These are phyloP conservation scores for Axinella damicornis DNA, from an alignment of 37 sponge, comb jelly and placozoan genomes.

Conservation along the genomic window DNA sequence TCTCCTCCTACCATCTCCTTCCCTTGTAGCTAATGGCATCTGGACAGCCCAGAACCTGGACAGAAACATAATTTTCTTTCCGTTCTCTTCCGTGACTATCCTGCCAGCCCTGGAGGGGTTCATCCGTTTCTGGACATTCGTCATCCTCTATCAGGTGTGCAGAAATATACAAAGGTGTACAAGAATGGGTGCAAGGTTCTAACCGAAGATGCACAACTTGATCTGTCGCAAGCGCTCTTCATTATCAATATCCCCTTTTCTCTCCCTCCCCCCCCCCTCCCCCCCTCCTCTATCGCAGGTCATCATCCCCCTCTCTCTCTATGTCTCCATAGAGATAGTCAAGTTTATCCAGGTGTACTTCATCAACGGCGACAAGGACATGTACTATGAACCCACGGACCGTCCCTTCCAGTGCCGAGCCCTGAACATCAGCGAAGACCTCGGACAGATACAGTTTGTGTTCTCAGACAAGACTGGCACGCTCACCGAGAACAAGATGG, in stretches of 20 bases:
- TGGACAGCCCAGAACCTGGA: conserved; percentile 51
- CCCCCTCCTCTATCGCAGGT: conserved; percentile 36
- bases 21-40: conserved; percentile 48
- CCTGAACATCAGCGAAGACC: conserved; percentile 86
- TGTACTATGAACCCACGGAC: conserved; percentile 74
- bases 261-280: too few relatives aligned
- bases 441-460: conserved; percentile 88
- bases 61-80: conserved; percentile 29
- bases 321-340: conserved; percentile 87
- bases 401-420: conserved; percentile 72
- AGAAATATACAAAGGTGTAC: too few relatives aligned
- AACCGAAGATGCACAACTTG: too few relatives aligned
- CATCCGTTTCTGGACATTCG: conserved; percentile 72
- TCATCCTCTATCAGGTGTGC: conserved; percentile 72
- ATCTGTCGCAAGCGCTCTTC: too few relatives aligned
- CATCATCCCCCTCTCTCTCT: conserved; percentile 88
- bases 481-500: conserved; percentile 83
- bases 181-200: too few relatives aligned
- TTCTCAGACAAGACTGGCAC: conserved; percentile 95
- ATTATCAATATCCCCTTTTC: too few relatives aligned
- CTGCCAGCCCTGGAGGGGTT: conserved; percentile 55
- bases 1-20: background rate
- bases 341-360: conserved; percentile 80
- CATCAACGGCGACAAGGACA: conserved; percentile 79
- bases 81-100: conserved; percentile 7